These are phyloP conservation scores for Aleiodes alternator DNA, from an alignment of 2,888 invertebrate species.

Conservation along the genomic window DNA sequence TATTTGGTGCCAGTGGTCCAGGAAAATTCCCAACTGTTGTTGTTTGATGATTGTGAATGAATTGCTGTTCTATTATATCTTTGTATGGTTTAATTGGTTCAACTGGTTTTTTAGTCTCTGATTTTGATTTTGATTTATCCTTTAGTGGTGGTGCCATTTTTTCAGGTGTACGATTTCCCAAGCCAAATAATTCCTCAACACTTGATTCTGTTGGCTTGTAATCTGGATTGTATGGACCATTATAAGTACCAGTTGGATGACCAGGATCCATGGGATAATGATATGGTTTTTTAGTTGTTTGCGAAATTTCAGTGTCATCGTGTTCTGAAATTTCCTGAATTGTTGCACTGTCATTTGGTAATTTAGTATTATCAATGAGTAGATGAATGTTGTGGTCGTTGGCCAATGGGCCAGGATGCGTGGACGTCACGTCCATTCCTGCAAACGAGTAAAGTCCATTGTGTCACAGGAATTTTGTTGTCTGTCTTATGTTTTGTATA, in stretches of 20 bases:
- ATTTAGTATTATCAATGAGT: constrained; percentile 63
- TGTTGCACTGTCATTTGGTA: constrained; percentile 31
- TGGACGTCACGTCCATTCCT: constrained; percentile 70
- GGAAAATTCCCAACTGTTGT: constrained; percentile 57
- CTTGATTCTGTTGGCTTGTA: constrained; percentile 68
- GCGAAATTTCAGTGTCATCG: constrained; percentile 9
- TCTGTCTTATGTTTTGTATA: constrained; percentile 38
- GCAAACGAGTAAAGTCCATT: constrained; percentile 63
- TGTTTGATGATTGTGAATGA: constrained; percentile 18
- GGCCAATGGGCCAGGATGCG: constrained; percentile 66
- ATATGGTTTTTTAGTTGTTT: constrained; percentile 51
- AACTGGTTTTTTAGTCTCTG: constrained; percentile 68
- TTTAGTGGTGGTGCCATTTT: constrained; percentile 59
- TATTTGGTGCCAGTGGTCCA: constrained; percentile 67
- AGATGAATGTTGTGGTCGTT: constrained; percentile 45
- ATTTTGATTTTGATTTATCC: constrained; percentile 67
- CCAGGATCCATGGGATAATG: constrained; percentile 73
- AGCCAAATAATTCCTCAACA: constrained; percentile 69
- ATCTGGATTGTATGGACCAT: constrained; percentile 76
- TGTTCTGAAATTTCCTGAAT: constrained; percentile 24
- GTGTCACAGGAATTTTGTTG: constrained; percentile 52
- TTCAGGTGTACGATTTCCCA: constrained; percentile 57
- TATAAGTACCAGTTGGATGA: constrained; percentile 69
- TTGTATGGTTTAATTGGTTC: constrained; percentile 67
- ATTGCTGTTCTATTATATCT: constrained; percentile 60